phyloP scores from a whole-genome alignment of 1,140 invertebrate species.

The Procambarus clarkii region DNA sequence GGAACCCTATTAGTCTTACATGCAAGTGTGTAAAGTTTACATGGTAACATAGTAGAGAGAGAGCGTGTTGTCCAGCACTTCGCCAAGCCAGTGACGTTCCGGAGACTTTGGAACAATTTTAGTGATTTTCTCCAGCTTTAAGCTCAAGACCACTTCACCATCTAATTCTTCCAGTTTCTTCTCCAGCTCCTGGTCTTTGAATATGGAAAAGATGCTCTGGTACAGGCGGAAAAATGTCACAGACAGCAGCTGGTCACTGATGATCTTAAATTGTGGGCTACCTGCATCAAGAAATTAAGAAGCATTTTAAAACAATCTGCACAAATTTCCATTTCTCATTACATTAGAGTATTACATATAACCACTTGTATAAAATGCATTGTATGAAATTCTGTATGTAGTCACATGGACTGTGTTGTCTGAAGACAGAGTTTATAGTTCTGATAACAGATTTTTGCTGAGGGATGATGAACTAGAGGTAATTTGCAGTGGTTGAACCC shows the following conservation, averaged over 20 bases:
- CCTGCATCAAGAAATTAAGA: constrained; percentile 15
- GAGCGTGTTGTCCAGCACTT: constrained; percentile 69
- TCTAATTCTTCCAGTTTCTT: constrained; percentile 59
- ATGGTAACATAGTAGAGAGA: constrained; percentile 68
- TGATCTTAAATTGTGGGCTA: constrained; percentile 52
- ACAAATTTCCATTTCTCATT: too few species aligned
- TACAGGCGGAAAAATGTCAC: constrained; percentile 56
- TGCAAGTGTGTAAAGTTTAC: not conserved
- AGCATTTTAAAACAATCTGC: too few species aligned
- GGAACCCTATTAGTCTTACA: too few species aligned
- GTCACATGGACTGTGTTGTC: too few species aligned
- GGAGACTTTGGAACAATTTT: constrained; percentile 66
- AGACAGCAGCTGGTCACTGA: constrained; percentile 6
- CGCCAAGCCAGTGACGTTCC: constrained; percentile 64
- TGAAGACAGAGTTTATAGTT: too few species aligned
- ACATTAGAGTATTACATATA: too few species aligned
- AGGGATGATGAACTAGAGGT: too few species aligned
- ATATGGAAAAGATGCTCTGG: constrained; percentile 66
- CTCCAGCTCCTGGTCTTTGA: constrained; percentile 60
- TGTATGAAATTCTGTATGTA: too few species aligned
- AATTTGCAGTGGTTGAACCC: too few species aligned
- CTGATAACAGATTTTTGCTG: too few species aligned
- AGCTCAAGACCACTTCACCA: constrained; percentile 65
- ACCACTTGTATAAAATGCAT: too few species aligned
- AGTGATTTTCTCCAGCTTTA: constrained; percentile 71